Conservation (phyloP, 2,888 invertebrate species). For the Mimumesa dahlbomi region DNA sequence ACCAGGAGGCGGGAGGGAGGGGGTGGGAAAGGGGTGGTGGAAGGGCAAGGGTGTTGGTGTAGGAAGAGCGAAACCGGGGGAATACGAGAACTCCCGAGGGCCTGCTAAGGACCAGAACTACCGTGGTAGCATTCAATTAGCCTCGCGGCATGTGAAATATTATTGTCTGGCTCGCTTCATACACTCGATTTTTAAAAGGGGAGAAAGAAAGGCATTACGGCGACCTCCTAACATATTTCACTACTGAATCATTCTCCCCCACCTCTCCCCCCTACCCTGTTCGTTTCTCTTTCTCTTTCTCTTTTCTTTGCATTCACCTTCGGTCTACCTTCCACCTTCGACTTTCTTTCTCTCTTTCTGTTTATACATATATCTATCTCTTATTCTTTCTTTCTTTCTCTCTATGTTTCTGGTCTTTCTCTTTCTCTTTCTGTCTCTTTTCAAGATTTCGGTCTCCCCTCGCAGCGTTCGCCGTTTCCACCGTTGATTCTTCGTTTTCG, state of each 20-base stretch:
- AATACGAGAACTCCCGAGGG: slow-evolving; percentile 52
- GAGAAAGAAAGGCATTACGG: slow-evolving; percentile 66
- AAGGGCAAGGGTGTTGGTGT: slow-evolving; percentile 9
- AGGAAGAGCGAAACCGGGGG: slow-evolving; percentile 6
- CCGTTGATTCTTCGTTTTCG: background rate
- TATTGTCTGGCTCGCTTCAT: slow-evolving; percentile 69
- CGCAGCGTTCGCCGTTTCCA: too few species aligned
- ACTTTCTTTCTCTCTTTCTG: too few species aligned
- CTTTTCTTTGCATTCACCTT: background rate
- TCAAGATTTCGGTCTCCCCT: too few species aligned
- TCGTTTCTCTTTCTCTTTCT: background rate
- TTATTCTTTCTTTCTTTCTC: too few species aligned
- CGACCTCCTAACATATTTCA: slow-evolving; percentile 70
- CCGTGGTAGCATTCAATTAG: slow-evolving; percentile 80
- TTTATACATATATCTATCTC: too few species aligned
- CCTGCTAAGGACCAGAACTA: slow-evolving; percentile 74
- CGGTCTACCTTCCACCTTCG: too few species aligned
- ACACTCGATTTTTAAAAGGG: slow-evolving; percentile 69
- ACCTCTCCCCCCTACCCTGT: background rate
- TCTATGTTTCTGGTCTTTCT: too few species aligned
- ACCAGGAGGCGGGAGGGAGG: slow-evolving; percentile 34
- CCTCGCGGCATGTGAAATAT: slow-evolving; percentile 78
- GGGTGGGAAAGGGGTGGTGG: slow-evolving; percentile 1
- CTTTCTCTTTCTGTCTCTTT: too few species aligned
- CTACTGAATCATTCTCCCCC: slow-evolving; percentile 65